Evolutionary conservation across 1,140 invertebrate genomes (phyloP).

Genomic region (Atopsyche davidsoni): DNA sequence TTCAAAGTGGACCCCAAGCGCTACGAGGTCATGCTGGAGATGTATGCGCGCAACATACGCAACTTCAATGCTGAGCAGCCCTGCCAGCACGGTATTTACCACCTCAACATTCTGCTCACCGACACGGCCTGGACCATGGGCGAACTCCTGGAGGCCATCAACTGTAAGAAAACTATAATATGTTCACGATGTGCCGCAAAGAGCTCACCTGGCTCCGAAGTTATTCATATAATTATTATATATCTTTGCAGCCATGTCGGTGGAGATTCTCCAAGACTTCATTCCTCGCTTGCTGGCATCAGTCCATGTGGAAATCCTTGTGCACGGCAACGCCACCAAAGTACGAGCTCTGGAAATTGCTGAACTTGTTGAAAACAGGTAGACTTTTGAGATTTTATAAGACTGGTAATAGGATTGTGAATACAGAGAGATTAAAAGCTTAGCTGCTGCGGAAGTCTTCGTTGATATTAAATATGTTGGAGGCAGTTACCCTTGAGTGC

Average conservation of each 20-base stretch:
- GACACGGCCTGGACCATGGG: slow-evolving; percentile 85
- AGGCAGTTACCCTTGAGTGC: no score
- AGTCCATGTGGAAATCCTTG: slow-evolving; percentile 76
- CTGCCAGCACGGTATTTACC: slow-evolving; percentile 87
- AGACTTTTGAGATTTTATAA: slow-evolving; percentile 21
- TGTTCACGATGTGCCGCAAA: no score
- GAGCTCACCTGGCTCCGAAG: no score
- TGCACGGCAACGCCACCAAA: slow-evolving; percentile 78
- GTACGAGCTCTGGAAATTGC: slow-evolving; percentile 63
- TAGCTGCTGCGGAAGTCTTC: no score
- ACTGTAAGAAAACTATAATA: slow-evolving; percentile 61
- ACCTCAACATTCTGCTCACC: slow-evolving; percentile 72
- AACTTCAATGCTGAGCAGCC: slow-evolving; percentile 88
- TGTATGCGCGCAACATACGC: slow-evolving; percentile 59
- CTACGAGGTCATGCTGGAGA: slow-evolving; percentile 87
- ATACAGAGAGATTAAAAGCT: no score
- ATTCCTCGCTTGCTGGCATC: slow-evolving; percentile 69
- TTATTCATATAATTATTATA: no score
- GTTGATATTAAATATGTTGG: slow-evolving; percentile 35
- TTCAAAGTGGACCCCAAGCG: slow-evolving; percentile 79
- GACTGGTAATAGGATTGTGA: no score
- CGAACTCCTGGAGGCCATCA: slow-evolving; percentile 72
- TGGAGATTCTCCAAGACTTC: slow-evolving; percentile 67
- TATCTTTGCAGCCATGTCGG: slow-evolving; percentile 58
- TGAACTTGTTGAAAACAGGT: slow-evolving; percentile 63